A percentile compares a stretch with the other conserved stretches of the same genome.
Evolutionary conservation across 1,140 invertebrate species (phyloP).

Genomic region (Octopus bimaculoides): DNA sequence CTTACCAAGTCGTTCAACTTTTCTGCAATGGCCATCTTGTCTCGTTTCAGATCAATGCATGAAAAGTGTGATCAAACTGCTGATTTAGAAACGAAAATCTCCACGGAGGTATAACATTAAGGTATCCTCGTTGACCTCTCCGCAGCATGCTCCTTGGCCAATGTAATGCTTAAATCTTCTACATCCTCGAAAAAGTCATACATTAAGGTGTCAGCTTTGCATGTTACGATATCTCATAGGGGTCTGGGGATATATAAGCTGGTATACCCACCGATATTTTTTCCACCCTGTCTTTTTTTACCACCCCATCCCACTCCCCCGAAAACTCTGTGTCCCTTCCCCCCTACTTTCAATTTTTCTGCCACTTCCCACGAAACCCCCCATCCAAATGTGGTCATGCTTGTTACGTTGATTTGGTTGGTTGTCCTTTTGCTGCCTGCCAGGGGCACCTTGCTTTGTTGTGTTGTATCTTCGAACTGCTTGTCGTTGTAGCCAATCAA

Average conservation of each 20-base stretch:
- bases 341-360: no score
- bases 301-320: no score
- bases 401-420: constrained; percentile 7
- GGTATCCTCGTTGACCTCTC: constrained; percentile 26
- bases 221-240: background rate
- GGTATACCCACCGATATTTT: no score
- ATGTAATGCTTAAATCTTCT: constrained; percentile 8
- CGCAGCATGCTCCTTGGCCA: constrained; percentile 15
- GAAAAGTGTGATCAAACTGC: constrained; percentile 48
- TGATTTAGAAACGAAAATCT: constrained; percentile 47
- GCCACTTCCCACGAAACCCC: background rate
- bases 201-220: background rate
- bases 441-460: background rate
- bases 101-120: constrained; percentile 42
- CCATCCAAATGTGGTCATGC: background rate
- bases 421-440: constrained; percentile 2
- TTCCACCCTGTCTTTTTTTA: no score
- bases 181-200: background rate
- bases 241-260: no score
- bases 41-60: constrained; percentile 46
- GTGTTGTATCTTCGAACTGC: background rate
- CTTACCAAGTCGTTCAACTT: constrained; percentile 23
- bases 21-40: constrained; percentile 41
- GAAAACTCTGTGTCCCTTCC: no score
- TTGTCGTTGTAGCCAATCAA: constrained; percentile 11